phyloP scores from a whole-genome alignment of 2,113 vertebrate species.

The Siniperca knerii region DNA sequence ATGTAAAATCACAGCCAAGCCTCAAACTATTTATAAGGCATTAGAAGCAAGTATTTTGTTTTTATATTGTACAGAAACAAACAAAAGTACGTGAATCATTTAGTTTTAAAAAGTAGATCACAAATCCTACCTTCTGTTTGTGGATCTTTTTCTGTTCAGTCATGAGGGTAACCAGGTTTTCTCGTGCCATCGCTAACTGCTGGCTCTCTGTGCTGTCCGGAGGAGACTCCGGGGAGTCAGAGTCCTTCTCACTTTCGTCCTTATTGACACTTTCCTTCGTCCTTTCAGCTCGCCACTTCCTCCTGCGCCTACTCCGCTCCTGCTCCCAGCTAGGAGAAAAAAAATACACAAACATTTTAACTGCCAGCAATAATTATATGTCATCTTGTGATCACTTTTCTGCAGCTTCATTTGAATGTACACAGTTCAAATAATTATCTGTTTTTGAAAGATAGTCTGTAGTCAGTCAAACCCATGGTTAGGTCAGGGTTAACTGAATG shows the following conservation, averaged over 20 bases:
- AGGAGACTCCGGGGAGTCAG: constrained; percentile 86
- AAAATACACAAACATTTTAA: background rate
- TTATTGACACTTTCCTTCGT: constrained; percentile 87
- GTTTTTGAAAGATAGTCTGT: background rate
- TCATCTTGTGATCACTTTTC: background rate
- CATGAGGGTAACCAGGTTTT: constrained; percentile 86
- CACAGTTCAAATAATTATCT: background rate
- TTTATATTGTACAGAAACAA: background rate
- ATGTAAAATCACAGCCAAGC: background rate
- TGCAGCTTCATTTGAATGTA: background rate
- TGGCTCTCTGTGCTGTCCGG: constrained; percentile 85
- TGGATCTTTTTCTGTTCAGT: constrained; percentile 87
- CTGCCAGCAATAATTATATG: background rate
- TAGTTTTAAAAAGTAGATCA: background rate
- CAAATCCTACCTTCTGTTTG: constrained; percentile 87
- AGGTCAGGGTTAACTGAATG: background rate
- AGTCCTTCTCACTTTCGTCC: constrained; percentile 91
- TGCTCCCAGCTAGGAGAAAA: constrained; percentile 88
- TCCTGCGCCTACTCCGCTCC: constrained; percentile 82
- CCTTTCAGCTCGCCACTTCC: constrained; percentile 87
- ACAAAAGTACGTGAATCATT: background rate
- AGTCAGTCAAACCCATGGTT: background rate
- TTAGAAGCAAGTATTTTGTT: background rate
- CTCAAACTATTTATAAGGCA: background rate
- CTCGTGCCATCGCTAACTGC: constrained; percentile 86